These are phyloP conservation scores for Steatocranus sp. DNA, from an alignment of 2,797 vertebrate species.

Conservation along the genomic window DNA sequence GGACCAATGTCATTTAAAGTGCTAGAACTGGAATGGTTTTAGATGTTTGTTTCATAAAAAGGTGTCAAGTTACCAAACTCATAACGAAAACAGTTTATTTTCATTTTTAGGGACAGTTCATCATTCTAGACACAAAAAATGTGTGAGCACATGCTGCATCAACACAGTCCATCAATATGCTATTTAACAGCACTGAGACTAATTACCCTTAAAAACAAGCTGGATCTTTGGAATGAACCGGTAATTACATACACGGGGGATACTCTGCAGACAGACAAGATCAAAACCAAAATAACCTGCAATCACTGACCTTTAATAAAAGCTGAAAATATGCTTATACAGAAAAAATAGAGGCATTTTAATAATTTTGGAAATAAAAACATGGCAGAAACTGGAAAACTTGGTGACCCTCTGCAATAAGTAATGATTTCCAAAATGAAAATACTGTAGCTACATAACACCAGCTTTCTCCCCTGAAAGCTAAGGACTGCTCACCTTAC, in stretches of 20 bases:
- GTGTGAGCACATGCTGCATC: neutral
- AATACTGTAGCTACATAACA: fast-evolving
- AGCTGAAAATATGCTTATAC: fast-evolving
- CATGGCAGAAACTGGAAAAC: neutral
- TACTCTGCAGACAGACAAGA: neutral
- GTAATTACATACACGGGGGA: neutral
- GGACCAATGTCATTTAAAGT: neutral
- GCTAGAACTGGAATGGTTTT: neutral
- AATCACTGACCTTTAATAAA: neutral
- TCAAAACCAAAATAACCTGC: neutral
- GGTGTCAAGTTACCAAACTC: neutral
- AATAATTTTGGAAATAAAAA: neutral
- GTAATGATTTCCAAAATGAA: neutral
- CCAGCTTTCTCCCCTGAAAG: neutral
- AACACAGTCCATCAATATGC: neutral
- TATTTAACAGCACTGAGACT: neutral
- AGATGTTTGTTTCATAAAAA: neutral
- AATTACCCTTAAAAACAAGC: neutral
- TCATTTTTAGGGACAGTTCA: neutral
- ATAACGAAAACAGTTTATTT: neutral
- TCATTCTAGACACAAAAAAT: neutral
- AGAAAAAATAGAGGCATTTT: neutral
- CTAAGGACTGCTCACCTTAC: neutral
- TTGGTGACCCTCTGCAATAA: neutral
- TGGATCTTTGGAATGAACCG: neutral